These are phyloP conservation scores for Poeciliopsis retropinna DNA, from an alignment of 2,113 vertebrate species.

Conservation along the genomic window DNA sequence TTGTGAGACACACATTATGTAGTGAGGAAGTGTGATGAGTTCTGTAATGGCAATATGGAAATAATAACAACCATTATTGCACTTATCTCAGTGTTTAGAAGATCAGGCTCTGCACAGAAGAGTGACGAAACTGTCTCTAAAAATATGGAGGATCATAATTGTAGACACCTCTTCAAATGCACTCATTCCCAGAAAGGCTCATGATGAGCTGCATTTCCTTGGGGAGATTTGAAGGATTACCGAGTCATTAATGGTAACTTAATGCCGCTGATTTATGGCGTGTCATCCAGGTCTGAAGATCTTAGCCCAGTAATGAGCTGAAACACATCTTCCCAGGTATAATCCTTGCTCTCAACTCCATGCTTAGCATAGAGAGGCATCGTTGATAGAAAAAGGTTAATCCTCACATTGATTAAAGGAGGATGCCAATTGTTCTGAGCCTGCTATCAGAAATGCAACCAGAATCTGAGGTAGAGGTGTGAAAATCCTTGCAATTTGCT, in stretches of 20 bases:
- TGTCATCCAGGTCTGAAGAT: constrained; percentile 52
- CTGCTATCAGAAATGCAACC: constrained; percentile 38
- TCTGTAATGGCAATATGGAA: constrained; percentile 15
- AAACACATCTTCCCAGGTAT: constrained; percentile 53
- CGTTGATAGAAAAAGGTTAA: constrained; percentile 55
- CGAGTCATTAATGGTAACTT: constrained; percentile 56
- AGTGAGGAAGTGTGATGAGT: constrained; percentile 1
- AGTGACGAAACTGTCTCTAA: constrained; percentile 24
- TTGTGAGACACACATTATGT: not conserved
- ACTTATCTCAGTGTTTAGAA: constrained; percentile 31
- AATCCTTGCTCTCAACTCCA: constrained; percentile 53
- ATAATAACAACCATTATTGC: constrained; percentile 9
- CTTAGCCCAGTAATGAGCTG: constrained; percentile 60
- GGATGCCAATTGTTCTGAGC: constrained; percentile 46
- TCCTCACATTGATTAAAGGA: constrained; percentile 59
- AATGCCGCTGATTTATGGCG: constrained; percentile 44
- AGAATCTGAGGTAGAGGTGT: constrained; percentile 23
- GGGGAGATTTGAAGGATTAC: constrained; percentile 62
- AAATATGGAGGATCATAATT: constrained; percentile 50
- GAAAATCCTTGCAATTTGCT: not conserved
- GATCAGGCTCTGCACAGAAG: constrained; percentile 29
- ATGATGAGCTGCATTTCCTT: constrained; percentile 50
- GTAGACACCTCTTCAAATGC: constrained; percentile 35
- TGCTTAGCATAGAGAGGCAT: constrained; percentile 37
- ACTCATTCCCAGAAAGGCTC: constrained; percentile 48